Conservation (phyloP, 2,113 vertebrate species). For the Casuarius casuarius region DNA sequence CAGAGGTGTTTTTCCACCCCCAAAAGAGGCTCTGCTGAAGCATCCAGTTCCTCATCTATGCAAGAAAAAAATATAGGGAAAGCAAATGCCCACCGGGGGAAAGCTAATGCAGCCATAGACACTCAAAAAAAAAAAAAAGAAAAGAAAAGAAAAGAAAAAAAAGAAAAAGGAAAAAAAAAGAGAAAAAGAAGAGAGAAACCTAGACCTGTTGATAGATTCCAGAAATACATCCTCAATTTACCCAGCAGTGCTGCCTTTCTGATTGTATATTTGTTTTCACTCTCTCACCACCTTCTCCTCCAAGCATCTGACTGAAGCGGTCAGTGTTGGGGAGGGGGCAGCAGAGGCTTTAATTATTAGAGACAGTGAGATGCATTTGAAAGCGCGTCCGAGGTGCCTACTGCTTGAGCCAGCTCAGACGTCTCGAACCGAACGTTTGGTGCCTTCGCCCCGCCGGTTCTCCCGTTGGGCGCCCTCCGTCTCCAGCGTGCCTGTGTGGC, state of each 20-base stretch:
- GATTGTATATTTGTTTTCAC: neutral
- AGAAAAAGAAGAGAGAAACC: neutral
- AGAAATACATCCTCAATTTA: conserved; percentile 34
- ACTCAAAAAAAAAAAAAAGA: neutral
- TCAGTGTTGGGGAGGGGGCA: neutral
- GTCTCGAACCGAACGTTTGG: conserved; percentile 6
- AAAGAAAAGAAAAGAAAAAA: too few relatives aligned
- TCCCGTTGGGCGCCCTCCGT: neutral
- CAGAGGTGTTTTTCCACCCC: conserved; percentile 66
- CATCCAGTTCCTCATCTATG: conserved; percentile 64
- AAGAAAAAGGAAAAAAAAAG: fast-evolving
- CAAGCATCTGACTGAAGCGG: neutral
- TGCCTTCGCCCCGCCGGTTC: neutral
- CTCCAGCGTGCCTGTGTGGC: conserved; percentile 21
- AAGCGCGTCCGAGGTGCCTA: neutral
- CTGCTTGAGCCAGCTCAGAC: conserved; percentile 16
- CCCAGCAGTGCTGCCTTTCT: conserved; percentile 36
- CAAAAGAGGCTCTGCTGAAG: conserved; percentile 34
- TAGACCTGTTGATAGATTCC: conserved; percentile 20
- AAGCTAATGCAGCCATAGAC: neutral
- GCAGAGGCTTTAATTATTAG: conserved; percentile 24
- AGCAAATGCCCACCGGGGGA: neutral
- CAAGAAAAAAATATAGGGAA: conserved; percentile 68
- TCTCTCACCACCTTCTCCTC: neutral
- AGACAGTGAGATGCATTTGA: conserved; percentile 11